Conservation (phyloP, 1,140 invertebrate genomes). For the Ruditapes philippinarum region DNA sequence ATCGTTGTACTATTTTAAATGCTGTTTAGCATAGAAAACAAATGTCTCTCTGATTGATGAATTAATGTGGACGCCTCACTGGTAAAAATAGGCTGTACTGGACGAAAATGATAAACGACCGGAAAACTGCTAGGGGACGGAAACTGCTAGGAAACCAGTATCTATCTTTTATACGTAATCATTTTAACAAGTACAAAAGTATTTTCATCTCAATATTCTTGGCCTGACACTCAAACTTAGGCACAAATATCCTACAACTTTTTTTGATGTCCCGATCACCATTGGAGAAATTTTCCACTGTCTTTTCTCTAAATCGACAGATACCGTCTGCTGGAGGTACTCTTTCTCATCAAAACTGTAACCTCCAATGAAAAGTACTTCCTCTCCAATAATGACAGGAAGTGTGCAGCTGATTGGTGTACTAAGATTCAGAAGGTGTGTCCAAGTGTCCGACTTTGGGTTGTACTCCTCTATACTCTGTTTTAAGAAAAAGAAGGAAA, state of each 20-base stretch:
- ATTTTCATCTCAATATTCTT: neutral
- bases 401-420: neutral
- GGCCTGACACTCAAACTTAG: neutral
- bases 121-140: too few relatives aligned
- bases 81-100: too few relatives aligned
- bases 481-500: neutral
- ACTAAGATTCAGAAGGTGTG: neutral
- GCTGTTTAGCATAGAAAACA: too few relatives aligned
- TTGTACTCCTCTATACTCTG: neutral
- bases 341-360: slow-evolving; percentile 1
- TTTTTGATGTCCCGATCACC: neutral
- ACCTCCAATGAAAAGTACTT: neutral
- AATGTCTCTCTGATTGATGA: too few relatives aligned
- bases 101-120: too few relatives aligned
- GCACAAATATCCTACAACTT: neutral
- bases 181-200: too few relatives aligned
- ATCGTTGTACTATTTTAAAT: too few relatives aligned
- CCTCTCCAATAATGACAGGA: neutral
- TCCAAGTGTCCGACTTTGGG: neutral
- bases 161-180: too few relatives aligned
- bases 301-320: neutral
- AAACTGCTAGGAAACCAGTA: too few relatives aligned
- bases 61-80: too few relatives aligned
- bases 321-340: neutral
- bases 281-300: neutral